These are phyloP conservation scores for Phylloscopus collybita DNA, from an alignment of 2,797 vertebrate genomes.

Conservation along the genomic window DNA sequence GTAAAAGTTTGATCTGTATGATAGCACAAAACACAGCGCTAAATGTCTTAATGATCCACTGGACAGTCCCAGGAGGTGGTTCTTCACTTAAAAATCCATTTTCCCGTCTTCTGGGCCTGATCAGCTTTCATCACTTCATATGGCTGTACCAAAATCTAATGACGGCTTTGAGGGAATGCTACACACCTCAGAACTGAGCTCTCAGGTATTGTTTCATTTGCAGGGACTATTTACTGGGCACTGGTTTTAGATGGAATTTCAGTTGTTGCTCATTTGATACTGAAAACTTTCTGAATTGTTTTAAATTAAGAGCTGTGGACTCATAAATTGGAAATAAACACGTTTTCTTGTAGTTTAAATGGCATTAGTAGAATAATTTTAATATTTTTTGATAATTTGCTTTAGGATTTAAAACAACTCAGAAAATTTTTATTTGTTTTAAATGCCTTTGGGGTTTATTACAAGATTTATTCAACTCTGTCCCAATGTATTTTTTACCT, in stretches of 20 bases:
- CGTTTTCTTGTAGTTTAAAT: not conserved
- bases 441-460: not conserved
- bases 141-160: not conserved
- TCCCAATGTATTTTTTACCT: not conserved
- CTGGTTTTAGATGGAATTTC: not conserved
- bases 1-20: not conserved
- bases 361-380: not conserved
- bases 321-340: not conserved
- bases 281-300: not conserved
- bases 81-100: not conserved
- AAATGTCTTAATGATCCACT: not conserved
- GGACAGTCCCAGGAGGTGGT: not conserved
- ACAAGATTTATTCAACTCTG: not conserved
- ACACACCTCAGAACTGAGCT: not conserved
- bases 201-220: not conserved
- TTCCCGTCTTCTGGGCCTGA: not conserved
- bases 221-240: not conserved
- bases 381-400: not conserved
- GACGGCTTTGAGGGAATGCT: not conserved
- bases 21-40: not conserved
- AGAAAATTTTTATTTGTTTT: not conserved
- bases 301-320: not conserved
- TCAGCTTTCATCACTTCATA: not conserved
- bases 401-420: not conserved
- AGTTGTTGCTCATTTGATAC: not conserved